phyloP scores from a whole-genome alignment of 2,888 invertebrate species.

The Aproaerema taeniolella region DNA sequence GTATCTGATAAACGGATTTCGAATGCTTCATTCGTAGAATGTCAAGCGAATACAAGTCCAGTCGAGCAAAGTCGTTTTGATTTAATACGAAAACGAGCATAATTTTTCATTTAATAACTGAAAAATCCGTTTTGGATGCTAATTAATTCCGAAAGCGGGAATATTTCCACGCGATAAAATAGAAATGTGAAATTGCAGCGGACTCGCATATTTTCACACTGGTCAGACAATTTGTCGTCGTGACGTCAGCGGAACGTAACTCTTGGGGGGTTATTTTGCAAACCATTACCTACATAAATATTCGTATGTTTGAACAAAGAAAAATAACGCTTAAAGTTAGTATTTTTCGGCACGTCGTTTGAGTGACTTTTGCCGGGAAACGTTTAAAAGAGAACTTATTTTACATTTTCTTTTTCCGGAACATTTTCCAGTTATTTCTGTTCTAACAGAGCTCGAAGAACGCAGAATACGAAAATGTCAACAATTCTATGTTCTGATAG shows the following conservation, averaged over 20 bases:
- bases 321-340: slow-evolving; percentile 15
- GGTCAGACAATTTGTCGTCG: slow-evolving; percentile 56
- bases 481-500: no score
- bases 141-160: slow-evolving; percentile 13
- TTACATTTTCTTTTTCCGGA: slow-evolving; percentile 15
- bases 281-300: slow-evolving; percentile 42
- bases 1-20: slow-evolving; percentile 22
- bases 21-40: no score
- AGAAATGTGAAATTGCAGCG: slow-evolving; percentile 36
- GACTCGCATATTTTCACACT: slow-evolving; percentile 46
- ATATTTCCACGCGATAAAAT: slow-evolving; percentile 24
- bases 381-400: slow-evolving; percentile 15
- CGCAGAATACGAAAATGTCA: no score
- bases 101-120: slow-evolving; percentile 2
- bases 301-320: slow-evolving; percentile 24
- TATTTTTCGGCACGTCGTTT: slow-evolving; percentile 17
- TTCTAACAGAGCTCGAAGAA: no score
- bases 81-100: slow-evolving; percentile 4
- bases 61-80: no score
- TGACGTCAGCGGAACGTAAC: slow-evolving; percentile 48
- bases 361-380: slow-evolving; percentile 17
- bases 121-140: slow-evolving; percentile 6
- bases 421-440: slow-evolving; percentile 9
- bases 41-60: no score
- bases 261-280: slow-evolving; percentile 48